Conservation (phyloP, 2,888 invertebrate genomes). For the Limnephilus lunatus region DNA sequence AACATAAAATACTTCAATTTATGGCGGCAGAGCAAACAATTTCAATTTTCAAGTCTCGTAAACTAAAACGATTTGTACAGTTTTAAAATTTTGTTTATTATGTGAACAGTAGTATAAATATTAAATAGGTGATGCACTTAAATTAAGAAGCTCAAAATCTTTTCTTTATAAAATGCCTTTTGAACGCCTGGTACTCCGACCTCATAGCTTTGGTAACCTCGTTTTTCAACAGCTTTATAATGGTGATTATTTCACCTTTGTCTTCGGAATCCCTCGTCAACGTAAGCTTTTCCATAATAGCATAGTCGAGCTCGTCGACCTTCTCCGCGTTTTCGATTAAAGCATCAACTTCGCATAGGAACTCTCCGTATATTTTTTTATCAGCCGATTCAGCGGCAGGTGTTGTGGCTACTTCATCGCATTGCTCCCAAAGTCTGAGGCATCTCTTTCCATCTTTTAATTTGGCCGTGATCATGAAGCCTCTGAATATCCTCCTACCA, state of each 20-base stretch:
- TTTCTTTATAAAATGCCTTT: conserved; percentile 70
- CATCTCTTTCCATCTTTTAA: conserved; percentile 72
- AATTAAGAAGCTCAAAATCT: conserved; percentile 43
- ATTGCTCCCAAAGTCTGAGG: conserved; percentile 74
- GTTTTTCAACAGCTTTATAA: conserved; percentile 71
- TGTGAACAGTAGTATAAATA: conserved; percentile 10
- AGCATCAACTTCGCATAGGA: conserved; percentile 71
- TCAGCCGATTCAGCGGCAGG: conserved; percentile 71
- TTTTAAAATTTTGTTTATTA: conserved; percentile 11
- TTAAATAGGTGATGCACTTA: conserved; percentile 39
- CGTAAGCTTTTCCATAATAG: conserved; percentile 72
- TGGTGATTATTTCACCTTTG: conserved; percentile 71
- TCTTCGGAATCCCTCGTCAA: conserved; percentile 71
- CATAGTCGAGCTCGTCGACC: conserved; percentile 74
- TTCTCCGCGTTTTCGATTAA: conserved; percentile 73
- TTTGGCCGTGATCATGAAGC: conserved; percentile 74
- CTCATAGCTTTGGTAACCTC: conserved; percentile 73
- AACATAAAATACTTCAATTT: background rate
- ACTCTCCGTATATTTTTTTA: conserved; percentile 69
- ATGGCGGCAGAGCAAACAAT: background rate
- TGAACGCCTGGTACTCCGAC: conserved; percentile 73
- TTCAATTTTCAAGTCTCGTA: background rate
- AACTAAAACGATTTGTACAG: background rate
- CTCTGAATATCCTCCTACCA: conserved; percentile 74
- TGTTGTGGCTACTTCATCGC: conserved; percentile 71